These are phyloP conservation scores for Thripadectes ignobilis DNA, from an alignment of 2,797 vertebrate genomes.

Conservation along the genomic window DNA sequence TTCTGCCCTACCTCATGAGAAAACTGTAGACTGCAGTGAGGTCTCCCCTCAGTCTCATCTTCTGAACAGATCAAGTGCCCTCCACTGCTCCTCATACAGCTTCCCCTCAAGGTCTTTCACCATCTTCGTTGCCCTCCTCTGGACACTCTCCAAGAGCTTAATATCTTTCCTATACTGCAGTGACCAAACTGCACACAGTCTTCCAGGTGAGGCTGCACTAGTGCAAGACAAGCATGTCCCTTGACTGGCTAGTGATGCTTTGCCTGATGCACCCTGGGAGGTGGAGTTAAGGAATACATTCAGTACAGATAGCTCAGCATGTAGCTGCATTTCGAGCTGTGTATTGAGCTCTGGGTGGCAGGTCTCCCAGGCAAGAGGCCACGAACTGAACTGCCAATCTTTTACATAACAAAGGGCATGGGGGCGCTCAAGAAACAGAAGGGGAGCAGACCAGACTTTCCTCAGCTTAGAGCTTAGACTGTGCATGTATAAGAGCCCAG, in stretches of 20 bases:
- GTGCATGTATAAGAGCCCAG: background rate
- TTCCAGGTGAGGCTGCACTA: background rate
- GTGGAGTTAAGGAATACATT: too few relatives aligned
- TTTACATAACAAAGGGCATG: background rate
- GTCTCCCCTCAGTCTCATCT: background rate
- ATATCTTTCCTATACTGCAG: background rate
- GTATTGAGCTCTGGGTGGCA: background rate
- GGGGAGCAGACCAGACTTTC: background rate
- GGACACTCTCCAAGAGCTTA: background rate
- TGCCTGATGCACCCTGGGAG: too few relatives aligned
- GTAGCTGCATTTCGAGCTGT: background rate
- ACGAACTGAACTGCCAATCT: background rate
- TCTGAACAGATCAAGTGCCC: background rate
- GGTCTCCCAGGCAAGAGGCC: background rate
- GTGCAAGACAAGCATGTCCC: background rate
- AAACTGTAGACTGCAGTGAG: accelerated
- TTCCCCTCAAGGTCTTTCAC: background rate
- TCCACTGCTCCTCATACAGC: accelerated
- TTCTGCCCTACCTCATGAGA: accelerated
- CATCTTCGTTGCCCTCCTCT: background rate
- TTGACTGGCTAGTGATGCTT: background rate
- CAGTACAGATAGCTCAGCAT: background rate
- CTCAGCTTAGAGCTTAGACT: background rate
- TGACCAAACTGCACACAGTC: background rate
- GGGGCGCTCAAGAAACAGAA: background rate